These are phyloP conservation scores for Drosophila ironensis DNA, from an alignment of 1,140 invertebrate species.

Conservation along the genomic window DNA sequence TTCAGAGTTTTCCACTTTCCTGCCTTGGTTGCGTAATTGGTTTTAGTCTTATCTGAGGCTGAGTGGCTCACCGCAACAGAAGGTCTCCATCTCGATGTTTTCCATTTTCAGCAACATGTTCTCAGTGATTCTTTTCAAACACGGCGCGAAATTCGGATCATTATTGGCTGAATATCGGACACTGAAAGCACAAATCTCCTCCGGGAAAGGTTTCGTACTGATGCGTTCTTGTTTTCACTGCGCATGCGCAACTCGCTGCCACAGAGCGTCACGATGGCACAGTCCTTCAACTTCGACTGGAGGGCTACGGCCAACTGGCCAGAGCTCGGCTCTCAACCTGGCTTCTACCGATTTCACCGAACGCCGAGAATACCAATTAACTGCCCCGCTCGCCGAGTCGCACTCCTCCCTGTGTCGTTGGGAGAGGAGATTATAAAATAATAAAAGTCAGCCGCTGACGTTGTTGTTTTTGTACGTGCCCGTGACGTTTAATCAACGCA, in stretches of 20 bases:
- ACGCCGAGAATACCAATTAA: constrained; percentile 74
- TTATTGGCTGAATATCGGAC: constrained; percentile 6
- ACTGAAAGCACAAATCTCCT: no score
- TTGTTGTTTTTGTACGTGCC: constrained; percentile 69
- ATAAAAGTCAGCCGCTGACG: constrained; percentile 60
- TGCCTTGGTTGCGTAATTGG: constrained; percentile 11
- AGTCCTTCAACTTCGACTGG: constrained; percentile 76
- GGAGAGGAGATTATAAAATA: constrained; percentile 61
- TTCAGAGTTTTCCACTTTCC: constrained; percentile 1
- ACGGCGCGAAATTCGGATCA: constrained; percentile 16
- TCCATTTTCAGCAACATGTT: constrained; percentile 69
- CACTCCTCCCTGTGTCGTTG: background rate
- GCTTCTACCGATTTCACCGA: constrained; percentile 41
- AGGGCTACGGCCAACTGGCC: background rate
- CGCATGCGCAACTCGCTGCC: constrained; percentile 61
- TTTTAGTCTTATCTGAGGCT: background rate
- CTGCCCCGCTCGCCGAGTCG: constrained; percentile 1
- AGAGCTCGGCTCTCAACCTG: constrained; percentile 49
- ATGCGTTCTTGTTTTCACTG: constrained; percentile 2
- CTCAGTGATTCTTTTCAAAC: constrained; percentile 3
- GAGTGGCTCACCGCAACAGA: constrained; percentile 74
- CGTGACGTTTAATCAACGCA: constrained; percentile 68
- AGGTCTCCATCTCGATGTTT: constrained; percentile 76
- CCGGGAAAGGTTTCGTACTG: no score
- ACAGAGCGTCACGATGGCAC: constrained; percentile 65